Base-by-base conservation (phyloP, 2,888 invertebrate genomes). In the Lasioglossum morio region DNA sequence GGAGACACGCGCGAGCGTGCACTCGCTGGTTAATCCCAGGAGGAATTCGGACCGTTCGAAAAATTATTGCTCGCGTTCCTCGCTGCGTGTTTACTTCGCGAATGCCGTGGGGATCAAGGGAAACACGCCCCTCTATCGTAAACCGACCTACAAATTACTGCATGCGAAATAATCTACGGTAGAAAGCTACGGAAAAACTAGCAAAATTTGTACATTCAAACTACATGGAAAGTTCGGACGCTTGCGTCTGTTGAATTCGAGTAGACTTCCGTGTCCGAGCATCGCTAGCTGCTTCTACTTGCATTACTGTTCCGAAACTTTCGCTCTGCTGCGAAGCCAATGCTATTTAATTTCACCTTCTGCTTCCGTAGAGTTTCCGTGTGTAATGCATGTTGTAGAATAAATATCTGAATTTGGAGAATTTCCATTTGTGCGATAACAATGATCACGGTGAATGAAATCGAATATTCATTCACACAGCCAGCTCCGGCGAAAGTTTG, bases 1-100 rank as follows among this genome's bases (percentile, higher is more conserved):
- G 57, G 75, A 85, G 81, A 86, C 89, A 77, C 79, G 81, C 88
- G 86, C 87, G 85, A 80, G 84, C 77, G 69, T 78, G 81, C 75
- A 79, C 73, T 57, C 69, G 46, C 53, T 10, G 30, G 43, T 10
- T 40, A 75, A 57, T 88, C 87, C 89, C 86, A 77, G 43, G 88
- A 89, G 89, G 78, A 82, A 79, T 66, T 83, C 66, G 46, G 69
- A 78, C 77, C 89, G 72, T 63, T 86, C 81, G 82, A 86, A 86
- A 89, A 89, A 89, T 89, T 85, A 86, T 84, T 72, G 78, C 72
- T n/a, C 76, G 30, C 43, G 57, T 48, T 73, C 57, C 40, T 37
- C 69, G 60, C 14, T 34, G 63, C 43, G 73, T 37, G 77, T 69
- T 77, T 12, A 70, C 57, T 23, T 43, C 40, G 34, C 53, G 53